A percentile compares a stretch with the other conserved stretches of the same genome.
phyloP scores from a whole-genome alignment of 92 coral and sea anemone species.

The Isaurus tuberculatus region DNA sequence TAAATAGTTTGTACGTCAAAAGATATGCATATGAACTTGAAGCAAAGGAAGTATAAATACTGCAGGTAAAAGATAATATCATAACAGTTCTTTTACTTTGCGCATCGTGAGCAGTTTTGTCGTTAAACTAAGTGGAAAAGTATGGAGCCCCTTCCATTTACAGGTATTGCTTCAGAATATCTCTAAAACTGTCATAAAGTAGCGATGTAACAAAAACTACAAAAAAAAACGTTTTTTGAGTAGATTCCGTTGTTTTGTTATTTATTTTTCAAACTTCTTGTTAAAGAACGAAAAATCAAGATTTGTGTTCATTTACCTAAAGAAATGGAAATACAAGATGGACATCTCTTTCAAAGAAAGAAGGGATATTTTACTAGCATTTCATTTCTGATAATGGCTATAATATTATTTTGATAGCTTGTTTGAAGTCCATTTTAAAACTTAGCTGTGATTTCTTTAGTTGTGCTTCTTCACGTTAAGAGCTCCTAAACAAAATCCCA shows the following conservation, averaged over 20 bases:
- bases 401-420: too few relatives aligned
- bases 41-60: constrained; percentile 25
- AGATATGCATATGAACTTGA: constrained; percentile 2
- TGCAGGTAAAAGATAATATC: constrained; percentile 7
- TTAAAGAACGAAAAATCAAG: neutral
- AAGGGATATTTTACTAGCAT: neutral
- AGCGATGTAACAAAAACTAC: neutral
- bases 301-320: neutral
- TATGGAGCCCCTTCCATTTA: constrained; percentile 45
- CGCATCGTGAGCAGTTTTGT: constrained; percentile 18
- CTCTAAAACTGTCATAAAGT: neutral
- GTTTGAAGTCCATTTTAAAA: neutral
- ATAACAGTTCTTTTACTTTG: constrained; percentile 23
- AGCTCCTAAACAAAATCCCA: too few relatives aligned
- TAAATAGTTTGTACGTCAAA: constrained; percentile 47
- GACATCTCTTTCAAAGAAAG: too few relatives aligned
- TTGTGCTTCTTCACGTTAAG: too few relatives aligned
- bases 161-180: constrained; percentile 15
- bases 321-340: neutral
- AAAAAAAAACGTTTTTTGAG: neutral
- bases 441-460: neutral
- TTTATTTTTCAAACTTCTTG: neutral
- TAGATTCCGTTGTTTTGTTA: neutral
- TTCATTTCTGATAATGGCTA: neutral
- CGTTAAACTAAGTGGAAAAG: constrained; percentile 4